Conservation (phyloP, 92 coral and sea anemone species). For the Actinernus sp. region DNA sequence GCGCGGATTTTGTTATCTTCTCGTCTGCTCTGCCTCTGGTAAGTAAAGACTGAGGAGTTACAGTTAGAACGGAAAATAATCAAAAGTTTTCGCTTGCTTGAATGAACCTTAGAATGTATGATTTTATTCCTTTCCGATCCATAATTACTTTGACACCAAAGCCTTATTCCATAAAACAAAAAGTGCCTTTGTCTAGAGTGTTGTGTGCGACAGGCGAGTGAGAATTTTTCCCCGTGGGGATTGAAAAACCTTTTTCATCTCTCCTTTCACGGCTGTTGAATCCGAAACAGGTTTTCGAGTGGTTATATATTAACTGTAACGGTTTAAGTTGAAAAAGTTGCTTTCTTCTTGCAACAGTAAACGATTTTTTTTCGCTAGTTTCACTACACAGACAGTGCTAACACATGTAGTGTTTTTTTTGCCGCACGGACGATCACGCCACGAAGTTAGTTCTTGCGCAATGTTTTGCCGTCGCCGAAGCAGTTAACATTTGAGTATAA, state of each 20-base stretch:
- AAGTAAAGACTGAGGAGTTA: background rate
- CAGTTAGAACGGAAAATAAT: no score
- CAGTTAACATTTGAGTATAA: no score
- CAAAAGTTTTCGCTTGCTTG: no score
- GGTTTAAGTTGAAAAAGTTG: conserved; percentile 34
- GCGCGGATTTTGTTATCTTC: background rate
- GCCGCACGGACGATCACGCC: conserved; percentile 1
- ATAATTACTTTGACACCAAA: no score
- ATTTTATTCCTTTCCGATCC: no score
- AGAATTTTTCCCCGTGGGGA: no score
- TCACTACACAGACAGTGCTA: no score
- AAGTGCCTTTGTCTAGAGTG: no score
- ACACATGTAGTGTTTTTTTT: conserved; percentile 11
- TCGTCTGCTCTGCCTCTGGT: background rate
- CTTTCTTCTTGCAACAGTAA: conserved; percentile 30
- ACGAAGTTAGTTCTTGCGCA: conserved; percentile 2
- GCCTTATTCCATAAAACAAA: no score
- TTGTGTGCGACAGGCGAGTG: no score
- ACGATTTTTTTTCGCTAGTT: conserved; percentile 14
- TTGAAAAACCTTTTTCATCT: background rate
- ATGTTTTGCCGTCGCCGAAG: no score
- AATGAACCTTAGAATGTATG: no score
- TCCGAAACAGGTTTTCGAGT: conserved; percentile 40
- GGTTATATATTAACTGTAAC: conserved; percentile 26
- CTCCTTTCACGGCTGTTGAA: conserved; percentile 40